Percentiles rank a stretch among this genome's conserved stretches.
These are phyloP conservation scores for Thamnophis sirtalis DNA, from an alignment of 2,113 vertebrate genomes.

Conservation along the genomic window DNA sequence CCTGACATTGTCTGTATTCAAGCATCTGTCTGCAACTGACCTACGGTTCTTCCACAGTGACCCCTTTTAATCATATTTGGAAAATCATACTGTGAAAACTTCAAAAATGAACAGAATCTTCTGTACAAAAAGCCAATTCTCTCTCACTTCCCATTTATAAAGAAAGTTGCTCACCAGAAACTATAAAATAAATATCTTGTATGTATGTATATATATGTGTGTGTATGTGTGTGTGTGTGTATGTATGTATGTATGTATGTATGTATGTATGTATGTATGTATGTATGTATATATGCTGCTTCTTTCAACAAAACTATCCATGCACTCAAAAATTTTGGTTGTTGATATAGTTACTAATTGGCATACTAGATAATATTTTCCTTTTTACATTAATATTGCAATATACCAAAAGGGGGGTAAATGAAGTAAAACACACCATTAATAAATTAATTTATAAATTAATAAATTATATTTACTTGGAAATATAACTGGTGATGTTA, in stretches of 20 bases:
- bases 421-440: conserved; percentile 48
- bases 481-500: conserved; percentile 55
- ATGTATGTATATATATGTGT: too few relatives aligned
- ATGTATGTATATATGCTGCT: too few relatives aligned
- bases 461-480: conserved; percentile 33
- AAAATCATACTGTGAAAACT: neutral
- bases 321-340: neutral
- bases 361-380: neutral
- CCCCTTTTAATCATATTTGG: neutral
- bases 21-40: neutral
- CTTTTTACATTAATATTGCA: conserved; percentile 15
- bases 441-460: conserved; percentile 50
- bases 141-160: neutral
- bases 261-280: too few relatives aligned
- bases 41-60: neutral
- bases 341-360: neutral
- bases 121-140: neutral
- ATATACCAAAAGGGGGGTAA: conserved; percentile 9
- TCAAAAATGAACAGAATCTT: neutral
- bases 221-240: too few relatives aligned
- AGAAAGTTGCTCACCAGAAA: neutral
- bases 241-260: too few relatives aligned
- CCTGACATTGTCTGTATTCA: neutral
- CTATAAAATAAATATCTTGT: neutral
- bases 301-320: neutral